These are phyloP conservation scores for Phoronis australis DNA, from an alignment of 2,888 invertebrate species.

Conservation along the genomic window DNA sequence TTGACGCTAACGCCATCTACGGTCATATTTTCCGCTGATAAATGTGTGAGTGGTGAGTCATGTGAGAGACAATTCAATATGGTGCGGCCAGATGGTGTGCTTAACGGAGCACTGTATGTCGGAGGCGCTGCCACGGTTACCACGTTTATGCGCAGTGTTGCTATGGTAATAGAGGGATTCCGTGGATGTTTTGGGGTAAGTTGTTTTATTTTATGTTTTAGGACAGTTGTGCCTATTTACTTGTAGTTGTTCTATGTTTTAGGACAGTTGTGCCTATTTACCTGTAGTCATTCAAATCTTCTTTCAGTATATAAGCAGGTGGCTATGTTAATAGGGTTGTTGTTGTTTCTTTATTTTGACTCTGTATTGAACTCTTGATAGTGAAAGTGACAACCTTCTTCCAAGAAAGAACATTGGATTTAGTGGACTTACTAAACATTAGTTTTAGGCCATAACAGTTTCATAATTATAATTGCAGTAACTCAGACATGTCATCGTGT, in stretches of 20 bases:
- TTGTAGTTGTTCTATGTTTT: neutral
- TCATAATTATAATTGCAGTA: too few species aligned
- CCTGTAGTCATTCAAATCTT: neutral
- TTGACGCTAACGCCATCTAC: conserved; percentile 22
- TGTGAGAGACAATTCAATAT: neutral
- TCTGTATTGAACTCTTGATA: too few species aligned
- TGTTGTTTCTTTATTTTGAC: too few species aligned
- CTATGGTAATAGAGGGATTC: conserved; percentile 22
- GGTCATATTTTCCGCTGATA: conserved; percentile 15
- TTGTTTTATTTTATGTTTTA: neutral
- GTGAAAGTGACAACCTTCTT: too few species aligned
- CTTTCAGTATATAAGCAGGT: too few species aligned
- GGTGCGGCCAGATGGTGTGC: neutral
- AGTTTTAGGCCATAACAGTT: too few species aligned
- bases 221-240: neutral
- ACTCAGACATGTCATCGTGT: too few species aligned
- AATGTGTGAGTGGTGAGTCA: conserved; percentile 13
- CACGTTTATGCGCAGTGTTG: conserved; percentile 32
- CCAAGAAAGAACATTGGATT: too few species aligned
- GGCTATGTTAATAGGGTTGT: too few species aligned
- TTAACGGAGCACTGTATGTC: conserved; percentile 19
- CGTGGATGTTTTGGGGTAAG: conserved; percentile 39
- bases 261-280: neutral
- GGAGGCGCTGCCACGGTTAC: conserved; percentile 28
- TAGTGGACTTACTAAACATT: too few species aligned